Evolutionary conservation across 64 coral and sea anemone genomes (phyloP).

Genomic region (Porites australiensis): DNA sequence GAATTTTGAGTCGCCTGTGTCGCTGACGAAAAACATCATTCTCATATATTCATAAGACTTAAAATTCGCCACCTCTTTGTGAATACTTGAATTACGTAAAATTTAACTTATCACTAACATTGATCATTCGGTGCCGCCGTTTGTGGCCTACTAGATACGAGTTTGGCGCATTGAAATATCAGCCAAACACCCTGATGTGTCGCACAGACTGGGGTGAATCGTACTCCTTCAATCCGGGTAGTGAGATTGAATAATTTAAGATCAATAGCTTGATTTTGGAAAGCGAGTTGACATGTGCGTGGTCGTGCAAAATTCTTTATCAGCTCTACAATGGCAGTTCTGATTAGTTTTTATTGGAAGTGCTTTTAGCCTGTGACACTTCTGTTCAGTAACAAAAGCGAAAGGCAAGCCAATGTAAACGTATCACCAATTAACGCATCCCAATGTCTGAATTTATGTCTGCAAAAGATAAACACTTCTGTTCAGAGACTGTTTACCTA

Average conservation of each 20-base stretch:
- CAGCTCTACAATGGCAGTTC: neutral
- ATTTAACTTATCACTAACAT: no score
- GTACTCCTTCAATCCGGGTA: no score
- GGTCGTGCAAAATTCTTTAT: neutral
- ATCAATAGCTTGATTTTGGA: neutral
- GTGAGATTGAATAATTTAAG: neutral
- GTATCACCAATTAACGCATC: neutral
- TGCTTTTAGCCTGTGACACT: neutral
- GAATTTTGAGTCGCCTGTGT: no score
- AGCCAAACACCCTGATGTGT: no score
- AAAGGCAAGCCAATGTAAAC: neutral
- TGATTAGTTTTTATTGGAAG: constrained; percentile 12
- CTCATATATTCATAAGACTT: no score
- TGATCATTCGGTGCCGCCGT: no score
- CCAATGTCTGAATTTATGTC: neutral
- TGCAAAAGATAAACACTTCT: constrained; percentile 2
- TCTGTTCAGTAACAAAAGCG: neutral
- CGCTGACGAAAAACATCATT: no score
- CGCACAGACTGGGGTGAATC: no score
- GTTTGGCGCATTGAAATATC: no score
- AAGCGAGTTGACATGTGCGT: neutral
- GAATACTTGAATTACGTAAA: no score
- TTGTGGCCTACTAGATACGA: no score
- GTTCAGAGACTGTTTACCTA: neutral
- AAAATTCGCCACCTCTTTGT: no score